Conservation (phyloP, 2,888 invertebrate species). For the Zaprionus bogoriensis region DNA sequence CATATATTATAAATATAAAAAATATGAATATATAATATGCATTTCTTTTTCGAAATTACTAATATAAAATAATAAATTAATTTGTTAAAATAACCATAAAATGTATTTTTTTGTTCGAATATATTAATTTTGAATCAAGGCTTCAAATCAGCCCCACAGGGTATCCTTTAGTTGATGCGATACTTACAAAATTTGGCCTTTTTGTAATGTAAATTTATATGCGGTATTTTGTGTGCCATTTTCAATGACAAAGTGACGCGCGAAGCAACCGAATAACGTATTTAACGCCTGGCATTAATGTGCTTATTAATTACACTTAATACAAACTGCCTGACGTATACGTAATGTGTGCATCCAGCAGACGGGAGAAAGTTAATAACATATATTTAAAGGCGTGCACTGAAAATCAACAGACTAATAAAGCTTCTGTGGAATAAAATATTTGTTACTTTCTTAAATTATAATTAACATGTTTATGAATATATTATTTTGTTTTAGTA, state of each 20-base stretch:
- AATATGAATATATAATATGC: too few relatives aligned
- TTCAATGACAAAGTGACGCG: constrained; percentile 51
- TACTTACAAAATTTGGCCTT: neutral
- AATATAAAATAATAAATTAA: too few relatives aligned
- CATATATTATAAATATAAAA: too few relatives aligned
- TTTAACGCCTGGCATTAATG: constrained; percentile 41
- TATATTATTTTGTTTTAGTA: too few relatives aligned
- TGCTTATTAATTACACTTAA: constrained; percentile 57
- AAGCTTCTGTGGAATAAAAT: too few relatives aligned
- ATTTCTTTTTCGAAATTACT: too few relatives aligned
- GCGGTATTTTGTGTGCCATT: constrained; percentile 22
- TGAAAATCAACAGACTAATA: too few relatives aligned
- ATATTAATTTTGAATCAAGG: too few relatives aligned
- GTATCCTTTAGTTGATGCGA: neutral
- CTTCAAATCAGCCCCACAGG: neutral
- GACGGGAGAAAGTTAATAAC: too few relatives aligned
- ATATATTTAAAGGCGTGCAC: neutral
- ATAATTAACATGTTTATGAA: neutral
- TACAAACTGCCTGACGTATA: constrained; percentile 14
- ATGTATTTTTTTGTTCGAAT: too few relatives aligned
- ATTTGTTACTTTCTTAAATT: neutral
- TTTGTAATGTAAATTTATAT: constrained; percentile 23
- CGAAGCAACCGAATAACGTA: constrained; percentile 29
- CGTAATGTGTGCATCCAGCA: constrained; percentile 22
- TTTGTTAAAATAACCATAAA: too few relatives aligned